phyloP scores from a whole-genome alignment of 2,888 invertebrate species.

The Drosophila anceps region DNA sequence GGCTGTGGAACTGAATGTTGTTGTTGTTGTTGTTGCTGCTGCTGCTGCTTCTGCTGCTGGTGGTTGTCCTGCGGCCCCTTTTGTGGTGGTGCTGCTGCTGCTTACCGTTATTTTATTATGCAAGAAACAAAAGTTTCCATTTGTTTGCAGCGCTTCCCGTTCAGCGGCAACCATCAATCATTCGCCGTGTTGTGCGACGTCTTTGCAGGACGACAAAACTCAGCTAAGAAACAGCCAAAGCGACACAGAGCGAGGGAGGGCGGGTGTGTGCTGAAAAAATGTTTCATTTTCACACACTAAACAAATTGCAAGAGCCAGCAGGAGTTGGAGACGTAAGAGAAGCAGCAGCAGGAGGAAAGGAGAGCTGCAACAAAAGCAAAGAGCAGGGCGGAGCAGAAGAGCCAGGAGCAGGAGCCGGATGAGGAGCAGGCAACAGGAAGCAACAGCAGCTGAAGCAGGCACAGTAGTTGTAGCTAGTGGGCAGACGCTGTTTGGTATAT shows the following conservation, averaged over 20 bases:
- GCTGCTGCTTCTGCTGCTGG: slow-evolving; percentile 24
- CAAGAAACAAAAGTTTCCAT: slow-evolving; percentile 82
- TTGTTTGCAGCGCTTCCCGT: slow-evolving; percentile 75
- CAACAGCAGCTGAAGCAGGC: neutral
- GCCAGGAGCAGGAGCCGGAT: neutral
- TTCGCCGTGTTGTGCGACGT: slow-evolving; percentile 76
- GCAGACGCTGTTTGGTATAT: slow-evolving; percentile 9
- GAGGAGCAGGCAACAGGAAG: neutral
- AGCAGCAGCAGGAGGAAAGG: neutral
- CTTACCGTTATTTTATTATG: slow-evolving; percentile 75
- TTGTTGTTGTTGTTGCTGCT: slow-evolving; percentile 1
- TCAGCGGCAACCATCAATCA: slow-evolving; percentile 77
- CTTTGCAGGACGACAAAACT: slow-evolving; percentile 47
- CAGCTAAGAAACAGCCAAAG: slow-evolving; percentile 7
- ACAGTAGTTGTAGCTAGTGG: neutral
- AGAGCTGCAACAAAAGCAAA: neutral
- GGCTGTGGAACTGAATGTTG: slow-evolving; percentile 8
- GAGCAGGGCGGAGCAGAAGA: too few species aligned
- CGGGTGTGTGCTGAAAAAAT: slow-evolving; percentile 57
- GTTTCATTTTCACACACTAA: slow-evolving; percentile 79
- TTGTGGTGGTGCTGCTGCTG: neutral
- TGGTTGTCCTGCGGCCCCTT: slow-evolving; percentile 13
- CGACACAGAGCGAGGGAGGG: slow-evolving; percentile 8
- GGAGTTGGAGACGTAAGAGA: neutral
- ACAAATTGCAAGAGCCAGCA: slow-evolving; percentile 68